Base-by-base conservation (phyloP, 2,888 invertebrate genomes). In the Ctenicera cuprea region DNA sequence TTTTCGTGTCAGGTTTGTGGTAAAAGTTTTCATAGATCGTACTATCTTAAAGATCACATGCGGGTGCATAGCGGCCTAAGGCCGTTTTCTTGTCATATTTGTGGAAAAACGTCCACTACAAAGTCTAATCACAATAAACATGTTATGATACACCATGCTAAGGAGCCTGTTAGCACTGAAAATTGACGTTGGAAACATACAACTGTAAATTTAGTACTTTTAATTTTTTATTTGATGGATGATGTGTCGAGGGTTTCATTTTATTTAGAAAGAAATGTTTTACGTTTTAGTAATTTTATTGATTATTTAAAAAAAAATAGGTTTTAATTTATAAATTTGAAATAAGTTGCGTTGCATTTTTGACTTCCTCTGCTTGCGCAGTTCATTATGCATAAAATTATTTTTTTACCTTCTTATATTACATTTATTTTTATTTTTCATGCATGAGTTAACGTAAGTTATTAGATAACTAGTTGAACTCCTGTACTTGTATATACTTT, bases 101-200 rank as follows among this genome's bases (percentile, higher is more conserved):
- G 96, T 86, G 96, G 95, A 33, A 96, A 96, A 87, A 94, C 94
- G 8, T 95, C 95, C 59, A 94, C 94, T 80, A 96, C 96, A 68
- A 96, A 96, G 87, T 95, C 95, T 52, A 96, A 96, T 88, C 96
- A 96, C 83, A 95, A 96, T 83, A 96, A 96, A 86, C 96, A 96
- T 86, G 91, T 96, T 72, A 93, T 94, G 87, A 96, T 96, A 81
- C 96, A 96, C 86, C 95, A 96, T 87, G 95, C 95, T 64, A 89
- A 96, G 65, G 96, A 96, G 86, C 94, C 95, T 41, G 92, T 96
- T 77, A 95, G 94, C 79, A 94, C 95, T 8, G 96, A 96, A 84
- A 93, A 93, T 86, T 94, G 90, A 73, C 63, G 43, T 45, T 54
- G 14, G 54, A 26, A 54, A 54, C 8, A 30, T 50, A 26, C 45